A percentile compares a stretch with the other conserved stretches of the same genome.
Evolutionary conservation across 2,797 vertebrate genomes (phyloP).

Genomic region (Linurgus olivaceus): DNA sequence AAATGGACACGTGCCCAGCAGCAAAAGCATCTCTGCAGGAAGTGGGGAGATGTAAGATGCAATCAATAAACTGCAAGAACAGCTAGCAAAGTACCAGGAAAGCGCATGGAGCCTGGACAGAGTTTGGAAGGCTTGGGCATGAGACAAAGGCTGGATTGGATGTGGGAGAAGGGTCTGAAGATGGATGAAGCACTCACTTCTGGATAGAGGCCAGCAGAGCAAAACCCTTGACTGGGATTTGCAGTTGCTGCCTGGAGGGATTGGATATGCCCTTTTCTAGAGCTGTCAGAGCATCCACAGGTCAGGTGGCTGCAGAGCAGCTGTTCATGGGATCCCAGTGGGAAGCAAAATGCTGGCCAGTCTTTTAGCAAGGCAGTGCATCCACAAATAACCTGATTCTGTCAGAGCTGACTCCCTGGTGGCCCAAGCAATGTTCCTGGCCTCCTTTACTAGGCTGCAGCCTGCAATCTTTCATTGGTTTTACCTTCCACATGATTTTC

Average conservation of each 20-base stretch:
- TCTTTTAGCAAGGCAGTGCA: not conserved
- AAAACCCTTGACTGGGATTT: not conserved
- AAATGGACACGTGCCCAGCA: not conserved
- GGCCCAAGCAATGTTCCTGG: not conserved
- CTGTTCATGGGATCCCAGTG: not conserved
- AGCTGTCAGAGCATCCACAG: not conserved
- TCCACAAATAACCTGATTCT: not conserved
- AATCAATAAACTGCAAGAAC: not conserved
- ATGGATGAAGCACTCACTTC: not conserved
- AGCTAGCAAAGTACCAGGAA: not conserved
- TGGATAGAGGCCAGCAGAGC: not conserved
- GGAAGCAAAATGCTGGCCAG: not conserved
- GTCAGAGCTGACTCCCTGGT: not conserved
- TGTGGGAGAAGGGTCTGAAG: not conserved
- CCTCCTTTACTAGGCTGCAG: not conserved
- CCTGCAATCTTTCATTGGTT: not conserved
- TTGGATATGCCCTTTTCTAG: not conserved
- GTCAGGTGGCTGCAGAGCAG: not conserved
- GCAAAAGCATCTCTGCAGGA: not conserved
- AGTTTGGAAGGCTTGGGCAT: not conserved
- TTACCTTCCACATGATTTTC: not conserved
- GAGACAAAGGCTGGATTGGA: not conserved
- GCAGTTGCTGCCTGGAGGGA: not conserved
- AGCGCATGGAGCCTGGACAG: accelerated
- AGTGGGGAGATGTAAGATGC: not conserved